These are phyloP conservation scores for Rhodeus uyekii DNA, from an alignment of 2,797 vertebrate genomes.

Conservation along the genomic window DNA sequence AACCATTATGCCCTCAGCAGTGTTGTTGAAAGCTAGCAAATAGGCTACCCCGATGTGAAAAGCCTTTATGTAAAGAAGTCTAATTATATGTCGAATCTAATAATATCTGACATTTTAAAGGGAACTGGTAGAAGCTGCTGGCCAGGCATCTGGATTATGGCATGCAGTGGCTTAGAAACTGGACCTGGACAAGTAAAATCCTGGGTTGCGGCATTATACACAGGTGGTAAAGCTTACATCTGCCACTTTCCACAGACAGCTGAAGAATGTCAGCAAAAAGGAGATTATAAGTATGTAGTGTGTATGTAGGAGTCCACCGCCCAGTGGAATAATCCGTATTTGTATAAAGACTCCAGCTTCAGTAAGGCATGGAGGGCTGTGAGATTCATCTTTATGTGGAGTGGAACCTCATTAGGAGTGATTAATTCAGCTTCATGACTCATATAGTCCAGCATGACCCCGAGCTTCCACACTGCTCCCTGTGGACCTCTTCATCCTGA, in stretches of 20 bases:
- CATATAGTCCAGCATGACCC: conserved; percentile 42
- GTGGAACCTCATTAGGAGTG: conserved; percentile 74
- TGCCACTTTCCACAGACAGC: background rate
- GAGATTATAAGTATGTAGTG: background rate
- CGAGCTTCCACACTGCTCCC: background rate
- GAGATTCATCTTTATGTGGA: conserved; percentile 71
- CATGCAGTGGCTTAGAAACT: background rate
- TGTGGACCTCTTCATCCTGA: background rate
- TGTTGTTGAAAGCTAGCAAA: background rate
- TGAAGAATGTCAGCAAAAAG: conserved; percentile 20
- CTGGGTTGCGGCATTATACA: conserved; percentile 11
- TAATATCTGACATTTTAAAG: background rate
- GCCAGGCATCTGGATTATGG: background rate
- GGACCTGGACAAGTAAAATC: background rate
- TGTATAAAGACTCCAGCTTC: conserved; percentile 69
- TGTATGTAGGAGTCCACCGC: background rate
- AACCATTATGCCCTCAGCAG: background rate
- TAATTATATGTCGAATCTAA: background rate
- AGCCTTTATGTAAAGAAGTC: background rate
- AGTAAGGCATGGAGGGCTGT: conserved; percentile 61
- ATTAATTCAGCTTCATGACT: conserved; percentile 67
- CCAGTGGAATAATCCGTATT: background rate
- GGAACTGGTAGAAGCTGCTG: background rate
- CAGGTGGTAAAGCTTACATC: conserved; percentile 13
- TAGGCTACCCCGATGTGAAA: background rate